Evolutionary conservation across 2,797 vertebrate species (phyloP).

Genomic region (Limosa lapponica): DNA sequence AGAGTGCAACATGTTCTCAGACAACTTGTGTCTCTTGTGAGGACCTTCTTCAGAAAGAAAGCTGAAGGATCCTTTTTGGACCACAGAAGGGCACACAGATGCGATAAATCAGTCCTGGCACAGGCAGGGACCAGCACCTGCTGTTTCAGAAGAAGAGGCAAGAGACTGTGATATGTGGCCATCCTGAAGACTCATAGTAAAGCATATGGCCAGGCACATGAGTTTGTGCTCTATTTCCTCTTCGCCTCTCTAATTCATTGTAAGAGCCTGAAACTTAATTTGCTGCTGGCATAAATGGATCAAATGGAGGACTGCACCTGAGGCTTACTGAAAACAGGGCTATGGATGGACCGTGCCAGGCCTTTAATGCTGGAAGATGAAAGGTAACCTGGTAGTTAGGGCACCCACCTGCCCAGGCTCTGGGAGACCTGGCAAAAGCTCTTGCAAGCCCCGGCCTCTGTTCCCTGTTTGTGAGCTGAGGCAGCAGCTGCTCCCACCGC

Average conservation of each 20-base stretch:
- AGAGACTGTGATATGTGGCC: neutral
- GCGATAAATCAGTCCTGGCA: neutral
- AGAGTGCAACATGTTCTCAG: neutral
- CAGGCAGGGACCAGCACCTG: neutral
- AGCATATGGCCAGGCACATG: neutral
- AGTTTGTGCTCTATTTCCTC: neutral
- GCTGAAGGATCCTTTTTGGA: neutral
- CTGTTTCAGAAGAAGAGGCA: neutral
- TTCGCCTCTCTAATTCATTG: neutral
- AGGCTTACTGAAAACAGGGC: neutral
- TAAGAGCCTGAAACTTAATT: neutral
- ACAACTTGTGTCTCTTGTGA: neutral
- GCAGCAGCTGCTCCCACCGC: neutral
- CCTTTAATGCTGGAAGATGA: neutral
- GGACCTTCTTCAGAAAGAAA: neutral
- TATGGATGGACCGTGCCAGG: neutral
- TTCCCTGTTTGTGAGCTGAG: neutral
- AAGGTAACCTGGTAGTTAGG: neutral
- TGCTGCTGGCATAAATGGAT: neutral
- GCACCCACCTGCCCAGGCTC: neutral
- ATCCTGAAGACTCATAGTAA: neutral
- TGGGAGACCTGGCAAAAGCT: neutral
- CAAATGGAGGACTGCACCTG: neutral
- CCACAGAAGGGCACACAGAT: neutral
- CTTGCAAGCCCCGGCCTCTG: neutral